These are phyloP conservation scores for Syngnathus scovelli DNA, from an alignment of 2,113 vertebrate genomes.

Conservation along the genomic window DNA sequence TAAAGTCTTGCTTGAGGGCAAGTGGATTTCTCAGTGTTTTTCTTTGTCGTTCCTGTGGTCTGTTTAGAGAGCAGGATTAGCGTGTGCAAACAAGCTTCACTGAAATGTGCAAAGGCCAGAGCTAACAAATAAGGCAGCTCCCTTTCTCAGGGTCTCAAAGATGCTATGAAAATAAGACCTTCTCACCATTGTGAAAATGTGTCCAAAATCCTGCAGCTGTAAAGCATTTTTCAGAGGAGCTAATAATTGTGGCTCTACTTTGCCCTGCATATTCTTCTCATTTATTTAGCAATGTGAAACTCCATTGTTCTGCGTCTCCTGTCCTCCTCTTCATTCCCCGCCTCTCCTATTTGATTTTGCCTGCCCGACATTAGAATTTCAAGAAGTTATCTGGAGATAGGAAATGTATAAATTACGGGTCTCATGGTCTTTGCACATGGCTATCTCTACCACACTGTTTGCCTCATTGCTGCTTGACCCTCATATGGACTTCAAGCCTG, in stretches of 20 bases:
- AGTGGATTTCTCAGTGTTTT: slow-evolving; percentile 27
- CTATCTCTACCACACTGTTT: background rate
- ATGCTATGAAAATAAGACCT: slow-evolving; percentile 52
- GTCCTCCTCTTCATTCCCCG: slow-evolving; percentile 29
- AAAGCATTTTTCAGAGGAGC: slow-evolving; percentile 53
- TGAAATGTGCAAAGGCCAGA: slow-evolving; percentile 42
- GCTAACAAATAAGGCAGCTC: slow-evolving; percentile 54
- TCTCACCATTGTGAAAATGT: slow-evolving; percentile 45
- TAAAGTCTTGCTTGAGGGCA: slow-evolving; percentile 5
- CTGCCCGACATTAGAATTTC: slow-evolving; percentile 42
- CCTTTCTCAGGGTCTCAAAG: slow-evolving; percentile 40
- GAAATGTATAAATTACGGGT: slow-evolving; percentile 45
- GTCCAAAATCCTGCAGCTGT: slow-evolving; percentile 51
- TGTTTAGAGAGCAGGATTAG: slow-evolving; percentile 53
- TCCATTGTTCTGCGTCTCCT: slow-evolving; percentile 51
- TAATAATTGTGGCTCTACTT: slow-evolving; percentile 54
- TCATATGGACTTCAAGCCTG: slow-evolving; percentile 33
- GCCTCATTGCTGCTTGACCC: slow-evolving; percentile 33
- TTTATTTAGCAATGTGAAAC: slow-evolving; percentile 63
- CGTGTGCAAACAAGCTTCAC: slow-evolving; percentile 51
- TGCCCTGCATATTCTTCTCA: slow-evolving; percentile 38
- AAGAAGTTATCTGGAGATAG: slow-evolving; percentile 42
- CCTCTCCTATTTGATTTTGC: slow-evolving; percentile 34
- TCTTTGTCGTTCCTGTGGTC: slow-evolving; percentile 39
- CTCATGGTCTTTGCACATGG: slow-evolving; percentile 38